Evolutionary conservation across 2,113 vertebrate species (phyloP).

Genomic region (Psettodes erumei): DNA sequence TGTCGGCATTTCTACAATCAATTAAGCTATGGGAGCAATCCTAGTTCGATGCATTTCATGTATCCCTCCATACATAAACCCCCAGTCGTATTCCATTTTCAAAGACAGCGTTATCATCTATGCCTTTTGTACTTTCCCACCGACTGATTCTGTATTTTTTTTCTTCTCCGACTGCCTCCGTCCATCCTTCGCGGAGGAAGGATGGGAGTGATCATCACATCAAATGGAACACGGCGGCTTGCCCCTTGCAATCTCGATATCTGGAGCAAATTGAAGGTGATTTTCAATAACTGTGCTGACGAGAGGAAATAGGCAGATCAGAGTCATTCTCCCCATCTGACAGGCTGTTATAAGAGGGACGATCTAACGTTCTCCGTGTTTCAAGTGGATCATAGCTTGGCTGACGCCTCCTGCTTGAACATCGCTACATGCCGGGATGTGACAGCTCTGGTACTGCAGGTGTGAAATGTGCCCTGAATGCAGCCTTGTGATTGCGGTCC

Average conservation of each 20-base stretch:
- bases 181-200: constrained; percentile 28
- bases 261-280: constrained; percentile 76
- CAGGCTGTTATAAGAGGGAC: constrained; percentile 55
- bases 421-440: constrained; percentile 14
- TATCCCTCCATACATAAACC: background rate
- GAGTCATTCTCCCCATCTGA: constrained; percentile 54
- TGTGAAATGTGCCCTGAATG: constrained; percentile 29
- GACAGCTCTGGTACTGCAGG: background rate
- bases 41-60: constrained; percentile 6
- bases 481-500: background rate
- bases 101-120: constrained; percentile 15
- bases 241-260: constrained; percentile 59
- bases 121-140: constrained; percentile 30
- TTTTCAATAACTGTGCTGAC: constrained; percentile 76
- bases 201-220: constrained; percentile 50
- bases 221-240: constrained; percentile 55
- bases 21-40: background rate
- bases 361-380: constrained; percentile 48
- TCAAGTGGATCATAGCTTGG: constrained; percentile 53
- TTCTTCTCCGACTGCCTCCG: background rate
- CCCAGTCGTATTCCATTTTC: constrained; percentile 13
- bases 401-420: constrained; percentile 39
- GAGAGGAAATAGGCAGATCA: constrained; percentile 54
- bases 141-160: constrained; percentile 17
- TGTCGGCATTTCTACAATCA: constrained; percentile 28